phyloP scores from a whole-genome alignment of 2,888 invertebrate genomes.

The Teleogryllus oceanicus region DNA sequence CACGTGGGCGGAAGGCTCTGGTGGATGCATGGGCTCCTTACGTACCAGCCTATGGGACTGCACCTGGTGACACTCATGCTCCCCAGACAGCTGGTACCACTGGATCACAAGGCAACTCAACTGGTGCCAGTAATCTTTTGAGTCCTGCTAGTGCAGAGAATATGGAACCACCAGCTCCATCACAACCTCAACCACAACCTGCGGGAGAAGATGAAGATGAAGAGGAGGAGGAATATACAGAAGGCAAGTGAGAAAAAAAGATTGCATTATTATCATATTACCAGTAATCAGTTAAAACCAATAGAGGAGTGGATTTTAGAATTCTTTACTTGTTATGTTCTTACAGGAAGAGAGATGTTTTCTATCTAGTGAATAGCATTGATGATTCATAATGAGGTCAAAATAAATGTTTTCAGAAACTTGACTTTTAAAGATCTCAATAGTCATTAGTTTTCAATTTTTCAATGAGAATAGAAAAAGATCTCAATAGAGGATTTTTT shows the following conservation, averaged over 20 bases:
- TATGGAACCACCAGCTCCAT: conserved; percentile 18
- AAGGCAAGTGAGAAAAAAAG: neutral
- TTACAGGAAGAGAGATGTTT: too few species aligned
- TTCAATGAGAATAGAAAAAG: too few species aligned
- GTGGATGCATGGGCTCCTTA: conserved; percentile 97
- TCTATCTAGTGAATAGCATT: too few species aligned
- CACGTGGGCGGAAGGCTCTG: conserved; percentile 85
- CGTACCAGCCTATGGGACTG: conserved; percentile 75
- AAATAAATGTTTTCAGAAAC: too few species aligned
- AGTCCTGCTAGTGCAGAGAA: conserved; percentile 2
- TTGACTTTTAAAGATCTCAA: too few species aligned
- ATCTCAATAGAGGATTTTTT: too few species aligned
- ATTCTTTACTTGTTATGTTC: too few species aligned
- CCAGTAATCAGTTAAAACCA: too few species aligned
- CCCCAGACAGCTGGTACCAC: conserved; percentile 40
- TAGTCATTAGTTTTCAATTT: too few species aligned
- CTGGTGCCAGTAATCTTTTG: conserved; percentile 18
- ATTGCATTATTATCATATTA: too few species aligned
- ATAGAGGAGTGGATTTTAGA: too few species aligned
- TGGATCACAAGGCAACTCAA: conserved; percentile 18
- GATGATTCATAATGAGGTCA: too few species aligned
- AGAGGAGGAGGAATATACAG: conserved; percentile 72
- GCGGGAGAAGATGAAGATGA: conserved; percentile 67
- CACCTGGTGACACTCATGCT: conserved; percentile 61
- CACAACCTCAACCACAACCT: conserved; percentile 23